Conservation (phyloP, 1,140 invertebrate species). For the Atopsyche davidsoni region DNA sequence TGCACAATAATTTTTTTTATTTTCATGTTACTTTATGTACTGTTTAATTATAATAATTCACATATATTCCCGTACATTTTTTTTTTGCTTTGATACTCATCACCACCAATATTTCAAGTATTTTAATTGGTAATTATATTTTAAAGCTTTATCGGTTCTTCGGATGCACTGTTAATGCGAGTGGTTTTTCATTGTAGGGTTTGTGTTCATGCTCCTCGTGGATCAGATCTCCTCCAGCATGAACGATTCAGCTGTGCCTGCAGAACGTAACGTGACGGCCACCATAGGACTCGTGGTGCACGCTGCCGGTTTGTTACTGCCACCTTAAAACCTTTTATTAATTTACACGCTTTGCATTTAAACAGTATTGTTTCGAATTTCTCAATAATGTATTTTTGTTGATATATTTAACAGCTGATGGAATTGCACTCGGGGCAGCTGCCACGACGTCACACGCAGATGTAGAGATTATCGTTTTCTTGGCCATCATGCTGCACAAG, state of each 20-base stretch:
- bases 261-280: conserved; percentile 77
- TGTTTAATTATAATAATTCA: too few species aligned
- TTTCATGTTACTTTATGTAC: too few species aligned
- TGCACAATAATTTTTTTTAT: too few species aligned
- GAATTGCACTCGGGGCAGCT: conserved; percentile 92
- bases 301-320: conserved; percentile 73
- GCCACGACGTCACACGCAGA: conserved; percentile 91
- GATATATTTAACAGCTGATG: conserved; percentile 69
- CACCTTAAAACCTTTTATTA: too few species aligned
- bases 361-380: neutral
- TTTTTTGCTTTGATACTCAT: too few species aligned
- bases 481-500: conserved; percentile 99
- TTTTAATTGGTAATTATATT: too few species aligned
- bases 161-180: too few species aligned
- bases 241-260: conserved; percentile 55
- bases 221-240: conserved; percentile 75
- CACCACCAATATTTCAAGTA: too few species aligned
- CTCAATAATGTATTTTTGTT: conserved; percentile 1
- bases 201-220: conserved; percentile 96
- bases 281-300: conserved; percentile 96
- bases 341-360: neutral
- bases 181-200: conserved; percentile 56
- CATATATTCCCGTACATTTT: too few species aligned
- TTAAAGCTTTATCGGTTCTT: too few species aligned
- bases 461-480: conserved; percentile 95